Percentiles rank a stretch among this genome's conserved stretches.
These are phyloP conservation scores for Drosophila kambysellisi DNA, from an alignment of 2,888 invertebrate species.

Conservation along the genomic window DNA sequence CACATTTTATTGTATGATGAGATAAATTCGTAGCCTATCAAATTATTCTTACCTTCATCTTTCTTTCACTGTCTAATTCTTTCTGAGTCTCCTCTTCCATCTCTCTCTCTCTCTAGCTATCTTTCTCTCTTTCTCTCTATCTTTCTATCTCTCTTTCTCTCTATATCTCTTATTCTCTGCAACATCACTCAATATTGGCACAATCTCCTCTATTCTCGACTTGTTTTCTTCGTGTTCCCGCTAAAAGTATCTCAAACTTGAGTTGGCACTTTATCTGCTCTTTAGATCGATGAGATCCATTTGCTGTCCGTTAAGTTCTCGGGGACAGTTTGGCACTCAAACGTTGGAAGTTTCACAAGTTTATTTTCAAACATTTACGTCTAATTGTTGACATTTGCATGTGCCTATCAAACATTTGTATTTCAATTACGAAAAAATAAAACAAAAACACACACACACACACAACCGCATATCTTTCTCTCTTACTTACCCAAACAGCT, in stretches of 20 bases:
- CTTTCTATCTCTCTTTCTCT: not conserved
- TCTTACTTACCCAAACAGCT: conserved; percentile 67
- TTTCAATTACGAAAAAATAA: conserved; percentile 33
- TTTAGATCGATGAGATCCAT: conserved; percentile 13
- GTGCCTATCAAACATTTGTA: conserved; percentile 44
- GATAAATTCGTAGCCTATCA: not conserved
- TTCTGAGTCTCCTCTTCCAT: not conserved
- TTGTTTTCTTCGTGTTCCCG: not conserved
- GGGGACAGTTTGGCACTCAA: conserved; percentile 7
- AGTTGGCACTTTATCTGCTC: not conserved
- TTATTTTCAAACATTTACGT: conserved; percentile 37
- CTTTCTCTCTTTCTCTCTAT: not conserved
- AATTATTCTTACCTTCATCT: not conserved
- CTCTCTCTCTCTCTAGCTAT: not conserved
- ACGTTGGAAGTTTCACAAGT: conserved; percentile 16
- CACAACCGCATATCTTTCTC: conserved; percentile 1
- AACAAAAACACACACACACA: not conserved
- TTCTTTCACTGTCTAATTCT: not conserved
- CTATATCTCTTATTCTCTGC: not conserved
- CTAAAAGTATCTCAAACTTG: conserved; percentile 1
- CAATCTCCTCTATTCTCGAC: not conserved
- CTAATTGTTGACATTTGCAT: conserved; percentile 47
- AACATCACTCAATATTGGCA: not conserved
- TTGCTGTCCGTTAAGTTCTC: conserved; percentile 5
- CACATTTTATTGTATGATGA: not conserved